Base-by-base conservation (phyloP, 2,113 vertebrate genomes). In the Triplophysa rosa region DNA sequence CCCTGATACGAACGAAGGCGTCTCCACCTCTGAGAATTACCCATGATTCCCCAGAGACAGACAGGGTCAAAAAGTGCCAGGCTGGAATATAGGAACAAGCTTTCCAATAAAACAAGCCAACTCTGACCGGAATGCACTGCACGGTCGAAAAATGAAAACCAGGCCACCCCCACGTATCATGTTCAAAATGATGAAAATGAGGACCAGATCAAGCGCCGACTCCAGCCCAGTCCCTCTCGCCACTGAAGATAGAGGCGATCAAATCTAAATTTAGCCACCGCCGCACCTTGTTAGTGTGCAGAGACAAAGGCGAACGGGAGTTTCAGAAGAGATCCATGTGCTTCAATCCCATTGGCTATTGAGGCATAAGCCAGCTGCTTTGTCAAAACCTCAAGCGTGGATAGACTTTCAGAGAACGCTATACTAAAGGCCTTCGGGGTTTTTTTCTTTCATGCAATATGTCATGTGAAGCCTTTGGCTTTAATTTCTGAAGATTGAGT, bases 61-160 rank as follows among this genome's bases (percentile, higher is more conserved):
- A 89, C 90, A 90, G 91, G 86, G 91, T 93, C 90, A 86, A 89
- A 82, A 78, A 89, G 87, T 86, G 91, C 78, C 13, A 84, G 86
- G 87, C 87, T 86, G 89, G 91, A 92, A 95, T 91, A 93, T 89
- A 91, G 75, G 89, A 93, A 93, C 90, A 87, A 80, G 90, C 85
- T 89, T 93, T 94, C 93, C 89, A 93, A 94, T 91, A 94, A 95
- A 94, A 93, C 85, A 89, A 89, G 87, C 90, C 89, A 92, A 92
- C 88, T 90, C 87, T 87, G 87, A 92, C 87, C 90, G 86, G 90
- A 86, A 83, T 89, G 87, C 86, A 21, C 80, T 89, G 87, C 86
- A 21, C 80, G 80, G 86, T 76, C 71, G 42, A 85, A 56, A 87
- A 95, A 94, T 93, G 85, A 92, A 89, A 94, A 91, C 90, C 91